A percentile compares a stretch with the other conserved stretches of the same genome.
phyloP scores from a whole-genome alignment of 2,888 invertebrate species.

The Ptychoptera contaminata region DNA sequence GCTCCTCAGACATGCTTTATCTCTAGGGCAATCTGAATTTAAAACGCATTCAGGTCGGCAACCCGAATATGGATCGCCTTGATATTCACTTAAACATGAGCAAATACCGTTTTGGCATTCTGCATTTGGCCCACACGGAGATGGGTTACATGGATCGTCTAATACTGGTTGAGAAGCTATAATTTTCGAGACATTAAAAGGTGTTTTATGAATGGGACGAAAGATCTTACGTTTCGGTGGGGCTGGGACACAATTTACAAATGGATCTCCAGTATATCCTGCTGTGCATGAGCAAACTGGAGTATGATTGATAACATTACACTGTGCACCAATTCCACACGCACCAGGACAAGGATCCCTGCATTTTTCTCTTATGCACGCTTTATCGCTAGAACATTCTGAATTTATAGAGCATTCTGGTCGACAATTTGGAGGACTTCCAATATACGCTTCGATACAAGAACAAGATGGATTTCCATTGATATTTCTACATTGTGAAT shows the following conservation, averaged over 20 bases:
- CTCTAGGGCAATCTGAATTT: slow-evolving; percentile 50
- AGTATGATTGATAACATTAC: slow-evolving; percentile 61
- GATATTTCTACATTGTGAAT: slow-evolving; percentile 39
- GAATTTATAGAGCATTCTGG: slow-evolving; percentile 55
- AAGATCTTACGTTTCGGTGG: slow-evolving; percentile 12
- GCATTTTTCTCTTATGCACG: slow-evolving; percentile 55
- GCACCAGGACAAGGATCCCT: slow-evolving; percentile 62
- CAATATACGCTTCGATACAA: slow-evolving; percentile 47
- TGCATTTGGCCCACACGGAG: slow-evolving; percentile 54
- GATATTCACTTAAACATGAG: slow-evolving; percentile 42
- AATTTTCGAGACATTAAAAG: slow-evolving; percentile 8
- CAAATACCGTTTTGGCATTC: slow-evolving; percentile 48
- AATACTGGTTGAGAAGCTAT: slow-evolving; percentile 8
- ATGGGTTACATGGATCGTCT: slow-evolving; percentile 42
- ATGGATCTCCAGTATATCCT: slow-evolving; percentile 51
- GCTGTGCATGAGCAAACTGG: slow-evolving; percentile 58
- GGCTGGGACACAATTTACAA: slow-evolving; percentile 46
- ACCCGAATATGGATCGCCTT: slow-evolving; percentile 53
- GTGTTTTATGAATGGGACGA: slow-evolving; percentile 16
- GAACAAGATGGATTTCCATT: slow-evolving; percentile 45
- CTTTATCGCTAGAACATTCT: slow-evolving; percentile 51
- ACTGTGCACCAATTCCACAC: slow-evolving; percentile 59
- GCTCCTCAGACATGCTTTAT: slow-evolving; percentile 49
- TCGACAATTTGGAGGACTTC: slow-evolving; percentile 52
- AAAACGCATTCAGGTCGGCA: slow-evolving; percentile 55